Conservation (phyloP, 2,113 vertebrate species). For the Xenopus laevis region DNA sequence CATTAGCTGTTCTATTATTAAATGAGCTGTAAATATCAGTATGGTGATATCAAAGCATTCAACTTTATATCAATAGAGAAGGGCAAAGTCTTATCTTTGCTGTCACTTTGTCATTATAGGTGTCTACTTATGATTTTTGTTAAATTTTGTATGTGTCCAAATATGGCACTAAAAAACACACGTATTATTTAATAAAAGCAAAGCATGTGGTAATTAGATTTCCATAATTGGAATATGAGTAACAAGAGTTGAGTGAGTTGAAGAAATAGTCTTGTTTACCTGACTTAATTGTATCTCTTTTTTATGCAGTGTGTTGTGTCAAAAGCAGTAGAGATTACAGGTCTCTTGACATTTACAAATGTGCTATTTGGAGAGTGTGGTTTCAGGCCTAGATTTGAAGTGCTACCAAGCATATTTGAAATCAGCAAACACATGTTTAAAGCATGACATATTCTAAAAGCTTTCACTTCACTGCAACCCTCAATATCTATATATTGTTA, state of each 20-base stretch:
- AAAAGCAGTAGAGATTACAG: slow-evolving; percentile 31
- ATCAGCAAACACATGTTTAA: slow-evolving; percentile 29
- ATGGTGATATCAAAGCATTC: too few relatives aligned
- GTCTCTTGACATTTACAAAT: slow-evolving; percentile 38
- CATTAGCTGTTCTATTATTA: too few relatives aligned
- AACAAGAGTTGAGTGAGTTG: not conserved
- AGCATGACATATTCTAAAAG: slow-evolving; percentile 24
- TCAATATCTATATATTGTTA: not conserved
- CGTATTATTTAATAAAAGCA: too few relatives aligned
- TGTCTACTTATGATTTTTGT: too few relatives aligned
- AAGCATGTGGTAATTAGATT: too few relatives aligned
- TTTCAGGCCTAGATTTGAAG: slow-evolving; percentile 17
- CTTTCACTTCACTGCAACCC: slow-evolving; percentile 2
- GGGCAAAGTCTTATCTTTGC: too few relatives aligned
- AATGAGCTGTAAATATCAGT: too few relatives aligned
- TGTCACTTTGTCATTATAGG: too few relatives aligned
- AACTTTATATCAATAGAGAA: too few relatives aligned
- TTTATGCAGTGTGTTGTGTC: slow-evolving; percentile 27
- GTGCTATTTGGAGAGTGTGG: not conserved
- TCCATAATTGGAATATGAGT: not conserved
- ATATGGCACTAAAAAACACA: too few relatives aligned
- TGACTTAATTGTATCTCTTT: slow-evolving; percentile 10
- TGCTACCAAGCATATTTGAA: slow-evolving; percentile 37
- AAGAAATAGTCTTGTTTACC: not conserved
- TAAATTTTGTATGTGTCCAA: too few relatives aligned